Conservation (phyloP, 35 echinoderm and acorn worm genomes). For the Hemicentrotus pulcherrimus region DNA sequence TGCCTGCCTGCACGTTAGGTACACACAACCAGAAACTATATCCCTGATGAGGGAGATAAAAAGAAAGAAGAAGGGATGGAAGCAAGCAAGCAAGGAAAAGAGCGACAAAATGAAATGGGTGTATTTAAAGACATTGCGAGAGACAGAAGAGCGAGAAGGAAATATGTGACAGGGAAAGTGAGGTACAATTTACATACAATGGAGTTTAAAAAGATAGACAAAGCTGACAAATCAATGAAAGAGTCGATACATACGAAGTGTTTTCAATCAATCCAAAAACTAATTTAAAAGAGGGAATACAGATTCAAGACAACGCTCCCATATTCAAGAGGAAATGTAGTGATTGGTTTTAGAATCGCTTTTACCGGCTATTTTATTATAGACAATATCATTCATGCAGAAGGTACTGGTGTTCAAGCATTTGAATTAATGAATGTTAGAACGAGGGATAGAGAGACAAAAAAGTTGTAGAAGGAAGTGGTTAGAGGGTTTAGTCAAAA, state of each 20-base stretch:
- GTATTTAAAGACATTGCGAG: background rate
- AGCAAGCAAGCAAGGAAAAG: background rate
- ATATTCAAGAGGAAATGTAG: too few relatives aligned
- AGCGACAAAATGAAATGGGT: background rate
- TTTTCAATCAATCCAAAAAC: background rate
- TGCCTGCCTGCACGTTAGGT: slow-evolving; percentile 21
- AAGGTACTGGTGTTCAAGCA: too few relatives aligned
- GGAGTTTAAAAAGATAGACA: background rate
- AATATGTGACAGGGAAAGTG: background rate
- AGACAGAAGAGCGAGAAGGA: background rate
- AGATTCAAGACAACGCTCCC: background rate
- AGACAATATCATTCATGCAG: too few relatives aligned
- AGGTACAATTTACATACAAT: background rate
- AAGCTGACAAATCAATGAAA: background rate
- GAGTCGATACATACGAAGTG: background rate
- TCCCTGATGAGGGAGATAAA: background rate
- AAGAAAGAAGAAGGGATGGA: background rate
- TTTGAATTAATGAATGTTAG: too few relatives aligned
- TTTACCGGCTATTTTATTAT: too few relatives aligned
- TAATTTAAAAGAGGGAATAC: background rate
- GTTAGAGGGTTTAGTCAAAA: background rate
- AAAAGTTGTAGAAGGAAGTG: background rate
- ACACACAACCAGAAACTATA: slow-evolving; percentile 28
- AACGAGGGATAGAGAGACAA: too few relatives aligned
- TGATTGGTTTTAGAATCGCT: too few relatives aligned